Conservation (phyloP, 1,140 invertebrate species). For the Drosophila bipectinata region DNA sequence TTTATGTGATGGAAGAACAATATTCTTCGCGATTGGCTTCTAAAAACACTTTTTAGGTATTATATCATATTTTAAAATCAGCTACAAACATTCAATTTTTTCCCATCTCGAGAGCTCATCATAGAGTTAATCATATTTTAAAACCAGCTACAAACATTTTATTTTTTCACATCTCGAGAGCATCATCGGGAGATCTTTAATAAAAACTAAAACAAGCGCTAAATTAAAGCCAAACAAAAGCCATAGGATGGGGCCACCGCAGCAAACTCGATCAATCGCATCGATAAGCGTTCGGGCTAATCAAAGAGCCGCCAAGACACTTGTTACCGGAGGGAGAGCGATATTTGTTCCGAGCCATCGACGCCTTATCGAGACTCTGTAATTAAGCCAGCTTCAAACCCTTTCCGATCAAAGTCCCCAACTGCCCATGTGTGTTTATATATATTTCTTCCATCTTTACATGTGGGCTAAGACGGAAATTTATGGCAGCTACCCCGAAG, state of each 20-base stretch:
- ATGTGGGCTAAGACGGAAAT: slow-evolving; percentile 72
- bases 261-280: slow-evolving; percentile 26
- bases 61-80: no score
- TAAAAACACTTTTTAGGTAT: no score
- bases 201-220: slow-evolving; percentile 54
- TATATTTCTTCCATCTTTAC: slow-evolving; percentile 39
- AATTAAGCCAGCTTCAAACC: slow-evolving; percentile 60
- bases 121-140: background rate
- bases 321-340: slow-evolving; percentile 59
- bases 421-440: slow-evolving; percentile 1
- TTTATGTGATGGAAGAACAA: no score
- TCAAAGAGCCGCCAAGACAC: slow-evolving; percentile 65
- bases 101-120: no score
- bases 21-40: no score
- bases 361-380: slow-evolving; percentile 67
- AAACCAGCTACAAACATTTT: background rate
- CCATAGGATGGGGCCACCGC: background rate
- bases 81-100: no score
- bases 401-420: slow-evolving; percentile 43
- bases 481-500: slow-evolving; percentile 65
- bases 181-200: background rate
- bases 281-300: slow-evolving; percentile 48
- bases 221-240: slow-evolving; percentile 51
- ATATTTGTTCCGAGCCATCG: slow-evolving; percentile 58
- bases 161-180: background rate